A percentile compares a stretch with the other conserved stretches of the same genome.
phyloP scores from a whole-genome alignment of 2,888 invertebrate species.

The Agrotis ipsilon region DNA sequence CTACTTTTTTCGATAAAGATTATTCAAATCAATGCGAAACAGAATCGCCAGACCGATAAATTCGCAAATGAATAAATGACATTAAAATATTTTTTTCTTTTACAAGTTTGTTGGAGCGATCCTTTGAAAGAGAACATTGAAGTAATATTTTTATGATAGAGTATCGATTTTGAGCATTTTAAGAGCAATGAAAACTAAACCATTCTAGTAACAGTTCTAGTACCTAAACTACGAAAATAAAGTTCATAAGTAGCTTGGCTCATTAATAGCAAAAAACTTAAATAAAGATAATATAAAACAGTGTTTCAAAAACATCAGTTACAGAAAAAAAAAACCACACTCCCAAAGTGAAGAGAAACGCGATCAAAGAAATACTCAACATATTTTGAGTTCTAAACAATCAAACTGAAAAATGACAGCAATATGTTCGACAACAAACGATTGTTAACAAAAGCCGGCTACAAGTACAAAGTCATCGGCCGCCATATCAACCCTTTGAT shows the following conservation, averaged over 20 bases:
- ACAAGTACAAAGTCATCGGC: constrained; percentile 62
- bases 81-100: constrained; percentile 54
- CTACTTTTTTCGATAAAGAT: constrained; percentile 44
- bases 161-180: constrained; percentile 11
- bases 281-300: constrained; percentile 8
- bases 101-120: constrained; percentile 16
- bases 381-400: constrained; percentile 42
- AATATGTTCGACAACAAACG: constrained; percentile 53
- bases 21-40: constrained; percentile 60
- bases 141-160: constrained; percentile 3
- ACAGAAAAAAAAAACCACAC: neutral
- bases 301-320: constrained; percentile 29
- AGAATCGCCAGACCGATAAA: constrained; percentile 65
- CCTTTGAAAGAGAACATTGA: constrained; percentile 16
- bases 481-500: constrained; percentile 68
- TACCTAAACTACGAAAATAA: too few relatives aligned
- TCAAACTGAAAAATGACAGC: constrained; percentile 46
- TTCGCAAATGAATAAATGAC: constrained; percentile 59
- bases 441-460: constrained; percentile 56
- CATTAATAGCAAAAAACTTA: constrained; percentile 18
- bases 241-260: constrained; percentile 14
- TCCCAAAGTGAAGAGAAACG: constrained; percentile 17
- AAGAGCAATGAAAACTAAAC: neutral
- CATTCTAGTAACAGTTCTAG: neutral
- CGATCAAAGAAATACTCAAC: constrained; percentile 33